Evolutionary conservation across 2,113 vertebrate genomes (phyloP).

Genomic region (Hypocryptadius cinnamomeus): DNA sequence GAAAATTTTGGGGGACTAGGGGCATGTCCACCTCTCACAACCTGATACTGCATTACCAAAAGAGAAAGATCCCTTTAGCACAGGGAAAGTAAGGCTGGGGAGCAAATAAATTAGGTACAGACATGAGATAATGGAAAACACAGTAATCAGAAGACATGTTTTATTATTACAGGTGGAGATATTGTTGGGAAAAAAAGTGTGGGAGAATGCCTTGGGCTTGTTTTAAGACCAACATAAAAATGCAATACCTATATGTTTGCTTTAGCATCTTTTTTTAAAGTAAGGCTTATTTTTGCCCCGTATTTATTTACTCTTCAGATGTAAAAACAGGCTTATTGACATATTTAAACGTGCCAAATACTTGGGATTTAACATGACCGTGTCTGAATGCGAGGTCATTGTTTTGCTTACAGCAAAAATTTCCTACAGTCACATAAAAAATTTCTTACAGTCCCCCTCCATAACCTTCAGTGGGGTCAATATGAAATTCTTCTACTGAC

Average conservation of each 20-base stretch:
- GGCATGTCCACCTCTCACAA: slow-evolving; percentile 31
- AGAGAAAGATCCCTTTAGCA: slow-evolving; percentile 29
- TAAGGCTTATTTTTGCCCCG: background rate
- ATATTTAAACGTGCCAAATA: background rate
- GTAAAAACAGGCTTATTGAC: background rate
- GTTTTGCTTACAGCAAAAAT: background rate
- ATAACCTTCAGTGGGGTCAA: background rate
- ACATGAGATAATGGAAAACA: slow-evolving; percentile 78
- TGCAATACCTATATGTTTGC: slow-evolving; percentile 42
- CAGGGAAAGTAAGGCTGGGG: slow-evolving; percentile 59
- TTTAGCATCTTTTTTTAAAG: background rate
- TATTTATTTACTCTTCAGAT: slow-evolving; percentile 18
- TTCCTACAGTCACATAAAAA: background rate
- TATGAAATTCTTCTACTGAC: background rate
- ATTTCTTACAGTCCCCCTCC: background rate
- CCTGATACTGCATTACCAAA: slow-evolving; percentile 20
- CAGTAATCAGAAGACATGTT: slow-evolving; percentile 81
- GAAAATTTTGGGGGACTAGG: background rate
- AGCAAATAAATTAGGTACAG: slow-evolving; percentile 84
- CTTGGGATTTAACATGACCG: background rate
- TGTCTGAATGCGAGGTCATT: background rate
- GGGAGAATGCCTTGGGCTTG: slow-evolving; percentile 76
- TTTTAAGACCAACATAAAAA: slow-evolving; percentile 60
- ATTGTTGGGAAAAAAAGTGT: slow-evolving; percentile 72
- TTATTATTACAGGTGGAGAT: slow-evolving; percentile 90